Evolutionary conservation across 2,797 vertebrate species (phyloP).

Genomic region (Coranthus polyacanthus): DNA sequence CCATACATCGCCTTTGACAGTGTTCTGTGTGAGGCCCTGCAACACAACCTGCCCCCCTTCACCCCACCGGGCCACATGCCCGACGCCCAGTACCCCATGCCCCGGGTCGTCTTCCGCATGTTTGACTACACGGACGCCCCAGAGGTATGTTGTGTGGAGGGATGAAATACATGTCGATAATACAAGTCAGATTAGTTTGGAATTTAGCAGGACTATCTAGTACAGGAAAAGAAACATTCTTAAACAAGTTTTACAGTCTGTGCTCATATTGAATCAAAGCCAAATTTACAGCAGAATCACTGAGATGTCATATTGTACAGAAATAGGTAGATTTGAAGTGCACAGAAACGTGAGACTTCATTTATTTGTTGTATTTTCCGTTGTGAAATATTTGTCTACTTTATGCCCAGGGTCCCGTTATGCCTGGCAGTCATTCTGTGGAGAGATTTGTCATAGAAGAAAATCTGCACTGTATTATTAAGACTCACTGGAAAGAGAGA

Average conservation of each 20-base stretch:
- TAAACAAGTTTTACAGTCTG: background rate
- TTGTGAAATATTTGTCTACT: background rate
- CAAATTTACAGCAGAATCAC: too few relatives aligned
- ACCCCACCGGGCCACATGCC: conserved; percentile 95
- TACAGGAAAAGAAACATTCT: too few relatives aligned
- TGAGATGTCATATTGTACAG: background rate
- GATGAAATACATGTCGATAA: too few relatives aligned
- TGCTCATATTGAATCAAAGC: background rate
- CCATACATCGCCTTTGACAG: conserved; percentile 99
- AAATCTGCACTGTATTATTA: conserved; percentile 97
- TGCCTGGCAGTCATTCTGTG: conserved; percentile 98
- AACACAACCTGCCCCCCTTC: conserved; percentile 98
- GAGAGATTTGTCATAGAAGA: conserved; percentile 98
- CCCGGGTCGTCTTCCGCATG: conserved; percentile 95
- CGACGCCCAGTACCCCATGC: conserved; percentile 93
- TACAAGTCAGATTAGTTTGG: too few relatives aligned
- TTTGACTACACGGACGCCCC: conserved; percentile 99
- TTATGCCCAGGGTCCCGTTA: conserved; percentile 91
- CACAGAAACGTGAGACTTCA: too few relatives aligned
- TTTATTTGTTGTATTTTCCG: background rate
- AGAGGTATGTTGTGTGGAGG: conserved; percentile 83
- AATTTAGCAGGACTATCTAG: too few relatives aligned
- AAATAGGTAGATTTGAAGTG: too few relatives aligned
- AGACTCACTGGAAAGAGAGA: conserved; percentile 97
- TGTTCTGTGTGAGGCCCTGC: conserved; percentile 96